These are phyloP conservation scores for Hemicordylus capensis DNA, from an alignment of 2,113 vertebrate species.

Conservation along the genomic window DNA sequence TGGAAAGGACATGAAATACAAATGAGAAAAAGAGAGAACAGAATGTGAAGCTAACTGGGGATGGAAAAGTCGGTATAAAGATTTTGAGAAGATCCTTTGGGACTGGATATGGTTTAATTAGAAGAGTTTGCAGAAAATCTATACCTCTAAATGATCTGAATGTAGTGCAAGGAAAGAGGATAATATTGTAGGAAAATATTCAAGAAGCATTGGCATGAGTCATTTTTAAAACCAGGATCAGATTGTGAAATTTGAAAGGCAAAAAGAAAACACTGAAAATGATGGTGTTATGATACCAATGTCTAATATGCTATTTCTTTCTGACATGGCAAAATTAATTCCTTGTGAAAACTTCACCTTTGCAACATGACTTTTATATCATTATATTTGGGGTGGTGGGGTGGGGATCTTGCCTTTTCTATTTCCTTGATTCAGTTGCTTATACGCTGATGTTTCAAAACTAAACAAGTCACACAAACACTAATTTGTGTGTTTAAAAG, in stretches of 20 bases:
- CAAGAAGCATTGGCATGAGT: not conserved
- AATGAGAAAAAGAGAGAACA: not conserved
- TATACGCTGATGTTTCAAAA: too few species aligned
- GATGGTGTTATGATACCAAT: not conserved
- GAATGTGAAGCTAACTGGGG: not conserved
- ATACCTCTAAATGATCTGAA: not conserved
- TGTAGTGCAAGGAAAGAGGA: not conserved
- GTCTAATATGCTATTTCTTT: not conserved
- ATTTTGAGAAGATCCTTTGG: not conserved
- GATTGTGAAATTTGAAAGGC: not conserved
- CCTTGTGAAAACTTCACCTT: not conserved
- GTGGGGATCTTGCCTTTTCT: not conserved
- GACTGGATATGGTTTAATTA: conserved; percentile 13
- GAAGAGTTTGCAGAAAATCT: conserved; percentile 2
- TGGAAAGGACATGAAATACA: not conserved
- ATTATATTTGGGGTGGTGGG: too few species aligned
- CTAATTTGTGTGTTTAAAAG: too few species aligned
- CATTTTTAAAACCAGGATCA: not conserved
- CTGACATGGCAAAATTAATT: not conserved
- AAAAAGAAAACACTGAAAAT: not conserved
- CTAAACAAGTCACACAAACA: too few species aligned
- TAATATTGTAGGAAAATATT: not conserved
- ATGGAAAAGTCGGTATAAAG: not conserved
- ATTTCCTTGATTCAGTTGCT: not conserved
- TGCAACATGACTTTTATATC: not conserved